Base-by-base conservation (phyloP, 1,140 invertebrate species). In the Maconellicoccus hirsutus region DNA sequence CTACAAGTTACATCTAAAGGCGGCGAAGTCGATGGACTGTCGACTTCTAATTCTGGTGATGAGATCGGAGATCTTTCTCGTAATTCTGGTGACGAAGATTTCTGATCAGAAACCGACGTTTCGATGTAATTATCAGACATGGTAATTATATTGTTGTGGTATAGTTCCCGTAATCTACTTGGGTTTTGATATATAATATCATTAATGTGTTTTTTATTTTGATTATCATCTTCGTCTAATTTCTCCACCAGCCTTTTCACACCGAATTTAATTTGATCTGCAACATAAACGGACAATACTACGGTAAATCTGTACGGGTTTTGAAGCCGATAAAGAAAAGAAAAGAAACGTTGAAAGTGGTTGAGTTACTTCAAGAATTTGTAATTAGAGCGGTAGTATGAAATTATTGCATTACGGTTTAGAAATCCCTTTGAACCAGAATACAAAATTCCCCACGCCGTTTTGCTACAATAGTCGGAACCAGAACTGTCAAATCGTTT, bases 201-300 rank as follows among this genome's bases (percentile, higher is more conserved):
- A 19, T 39, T 14, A 7, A 33, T 19, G 16, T 3, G 29, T 33
- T 16, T 70, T 1, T 23, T 38, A 19, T 39, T 22, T 6, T 10
- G 25, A 25, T 70, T 6, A 23, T 42, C 69, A 19, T 69, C 70
- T 1, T 42, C 59, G 70, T 74, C 77, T 10, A 73, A 71, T 21
- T 74, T 74, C 26, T 76, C 75, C 69, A 89, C 84, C 73, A 89
- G 78, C 74, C 87, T 82, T 78, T 82, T 87, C 74, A 89, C 85
- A 66, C 87, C 87, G 76, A 89, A 89, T 75, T 87, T 88, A 72
- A 89, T 87, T 75, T 84, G 83, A 75, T 87, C 87, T 89, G 84
- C 1, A 82, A 83, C 72, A 75, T 79, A 78, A 33, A 33, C n/a
- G n/a, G 29, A 33, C 3, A 33, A 33, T 12, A 33, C 12, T 33